A percentile compares a stretch with the other conserved stretches of the same genome.
These are phyloP conservation scores for Lithophane socia DNA, from an alignment of 2,888 invertebrate genomes.

Conservation along the genomic window DNA sequence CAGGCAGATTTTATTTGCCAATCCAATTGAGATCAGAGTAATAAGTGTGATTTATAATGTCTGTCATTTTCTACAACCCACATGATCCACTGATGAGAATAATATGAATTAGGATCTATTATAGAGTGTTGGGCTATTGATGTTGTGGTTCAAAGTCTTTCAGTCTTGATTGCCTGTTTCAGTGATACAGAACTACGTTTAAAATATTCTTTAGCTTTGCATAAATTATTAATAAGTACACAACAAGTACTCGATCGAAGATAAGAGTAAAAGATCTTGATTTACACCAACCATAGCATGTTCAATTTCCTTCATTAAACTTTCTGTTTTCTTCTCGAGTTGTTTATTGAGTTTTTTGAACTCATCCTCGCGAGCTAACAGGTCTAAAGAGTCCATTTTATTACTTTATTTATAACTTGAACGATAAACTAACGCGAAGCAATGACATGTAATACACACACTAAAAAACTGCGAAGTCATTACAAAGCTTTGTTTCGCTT, in stretches of 20 bases:
- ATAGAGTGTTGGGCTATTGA: not conserved
- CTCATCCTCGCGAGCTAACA: conserved; percentile 86
- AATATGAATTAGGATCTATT: not conserved
- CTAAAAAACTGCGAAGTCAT: conserved; percentile 1
- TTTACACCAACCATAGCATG: conserved; percentile 79
- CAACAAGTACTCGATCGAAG: not conserved
- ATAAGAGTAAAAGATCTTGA: not conserved
- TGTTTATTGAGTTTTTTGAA: conserved; percentile 86
- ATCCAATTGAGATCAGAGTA: not conserved
- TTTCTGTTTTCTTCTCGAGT: conserved; percentile 86
- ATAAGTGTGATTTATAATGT: not conserved
- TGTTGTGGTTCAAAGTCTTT: not conserved
- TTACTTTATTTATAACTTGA: conserved; percentile 32
- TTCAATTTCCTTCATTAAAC: conserved; percentile 86
- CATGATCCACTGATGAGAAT: not conserved
- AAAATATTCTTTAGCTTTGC: not conserved
- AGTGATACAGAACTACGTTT: not conserved
- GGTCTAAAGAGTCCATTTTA: conserved; percentile 83
- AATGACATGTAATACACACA: conserved; percentile 27
- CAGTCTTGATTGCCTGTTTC: not conserved
- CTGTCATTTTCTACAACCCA: not conserved
- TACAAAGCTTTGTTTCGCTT: not conserved
- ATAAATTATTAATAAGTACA: not conserved
- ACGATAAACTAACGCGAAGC: conserved; percentile 23
- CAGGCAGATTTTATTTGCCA: not conserved